phyloP scores from a whole-genome alignment of 2,888 invertebrate genomes.

The Noctuana brunneofusca region DNA sequence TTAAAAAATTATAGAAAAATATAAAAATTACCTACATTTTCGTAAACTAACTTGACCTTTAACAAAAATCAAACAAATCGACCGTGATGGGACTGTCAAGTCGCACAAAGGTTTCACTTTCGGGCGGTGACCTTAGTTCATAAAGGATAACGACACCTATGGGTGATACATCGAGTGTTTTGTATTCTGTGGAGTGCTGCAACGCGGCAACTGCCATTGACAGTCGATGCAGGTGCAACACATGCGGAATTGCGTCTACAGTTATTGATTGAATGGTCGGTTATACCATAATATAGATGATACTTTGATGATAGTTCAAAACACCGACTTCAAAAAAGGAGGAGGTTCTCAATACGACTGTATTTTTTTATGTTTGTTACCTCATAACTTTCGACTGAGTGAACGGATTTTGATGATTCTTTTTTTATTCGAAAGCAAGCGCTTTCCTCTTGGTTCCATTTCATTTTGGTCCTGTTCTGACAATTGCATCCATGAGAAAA shows the following conservation, averaged over 20 bases:
- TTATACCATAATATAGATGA: no score
- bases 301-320: no score
- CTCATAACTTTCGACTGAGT: no score
- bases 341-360: no score
- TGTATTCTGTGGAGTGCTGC: constrained; percentile 24
- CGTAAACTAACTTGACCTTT: constrained; percentile 24
- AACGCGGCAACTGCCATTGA: constrained; percentile 21
- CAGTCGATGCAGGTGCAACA: constrained; percentile 11
- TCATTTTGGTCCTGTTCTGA: no score
- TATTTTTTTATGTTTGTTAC: no score
- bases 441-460: no score
- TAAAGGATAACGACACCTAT: constrained; percentile 55
- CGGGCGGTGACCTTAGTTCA: constrained; percentile 56
- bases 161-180: constrained; percentile 27
- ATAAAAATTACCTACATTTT: background rate
- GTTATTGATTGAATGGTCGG: background rate
- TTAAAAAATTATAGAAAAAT: no score
- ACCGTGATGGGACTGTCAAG: constrained; percentile 22
- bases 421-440: no score
- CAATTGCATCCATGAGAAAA: no score
- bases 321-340: no score
- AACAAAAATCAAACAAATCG: constrained; percentile 24
- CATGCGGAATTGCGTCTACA: constrained; percentile 25
- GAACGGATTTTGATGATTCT: no score
- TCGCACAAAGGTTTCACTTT: constrained; percentile 32